A percentile compares a stretch with the other conserved stretches of the same genome.
Evolutionary conservation across 2,797 vertebrate genomes (phyloP).

Genomic region (Bradypus variegatus): DNA sequence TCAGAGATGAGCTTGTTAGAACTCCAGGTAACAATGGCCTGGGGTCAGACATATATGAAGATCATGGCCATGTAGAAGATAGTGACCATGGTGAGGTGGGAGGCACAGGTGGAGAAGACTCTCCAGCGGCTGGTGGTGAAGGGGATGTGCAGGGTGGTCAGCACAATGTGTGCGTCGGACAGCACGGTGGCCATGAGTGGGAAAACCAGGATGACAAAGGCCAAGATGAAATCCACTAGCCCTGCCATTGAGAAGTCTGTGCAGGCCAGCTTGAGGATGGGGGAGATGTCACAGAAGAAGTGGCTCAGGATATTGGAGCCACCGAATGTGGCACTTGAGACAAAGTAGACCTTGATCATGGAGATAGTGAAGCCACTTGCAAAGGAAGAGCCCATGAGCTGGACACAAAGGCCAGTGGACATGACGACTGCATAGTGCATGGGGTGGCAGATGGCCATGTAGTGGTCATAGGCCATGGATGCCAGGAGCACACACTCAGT

Average conservation of each 20-base stretch:
- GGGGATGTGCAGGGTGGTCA: conserved; percentile 28
- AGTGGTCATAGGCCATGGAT: conserved; percentile 36
- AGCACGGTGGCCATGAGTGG: conserved; percentile 37
- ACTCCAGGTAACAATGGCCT: conserved; percentile 14
- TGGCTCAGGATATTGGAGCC: conserved; percentile 38
- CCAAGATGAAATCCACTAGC: conserved; percentile 55
- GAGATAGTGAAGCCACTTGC: background rate
- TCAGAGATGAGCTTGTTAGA: conserved; percentile 63
- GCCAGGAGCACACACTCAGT: conserved; percentile 57
- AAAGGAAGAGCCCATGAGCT: conserved; percentile 44
- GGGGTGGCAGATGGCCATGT: conserved; percentile 46
- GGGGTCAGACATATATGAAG: conserved; percentile 53
- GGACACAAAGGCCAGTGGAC: conserved; percentile 21
- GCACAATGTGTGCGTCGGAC: conserved; percentile 43
- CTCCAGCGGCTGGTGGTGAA: conserved; percentile 15
- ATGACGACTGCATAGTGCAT: conserved; percentile 37
- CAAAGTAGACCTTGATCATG: conserved; percentile 55
- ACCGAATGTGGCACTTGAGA: conserved; percentile 53
- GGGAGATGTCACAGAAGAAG: conserved; percentile 63
- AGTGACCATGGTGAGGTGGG: conserved; percentile 57
- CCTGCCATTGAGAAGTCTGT: background rate
- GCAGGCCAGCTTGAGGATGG: conserved; percentile 62
- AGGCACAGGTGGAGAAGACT: conserved; percentile 59
- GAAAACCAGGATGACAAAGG: conserved; percentile 50
- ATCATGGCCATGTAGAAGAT: conserved; percentile 57